phyloP scores from a whole-genome alignment of 1,140 invertebrate species.

The Halictus rubicundus region DNA sequence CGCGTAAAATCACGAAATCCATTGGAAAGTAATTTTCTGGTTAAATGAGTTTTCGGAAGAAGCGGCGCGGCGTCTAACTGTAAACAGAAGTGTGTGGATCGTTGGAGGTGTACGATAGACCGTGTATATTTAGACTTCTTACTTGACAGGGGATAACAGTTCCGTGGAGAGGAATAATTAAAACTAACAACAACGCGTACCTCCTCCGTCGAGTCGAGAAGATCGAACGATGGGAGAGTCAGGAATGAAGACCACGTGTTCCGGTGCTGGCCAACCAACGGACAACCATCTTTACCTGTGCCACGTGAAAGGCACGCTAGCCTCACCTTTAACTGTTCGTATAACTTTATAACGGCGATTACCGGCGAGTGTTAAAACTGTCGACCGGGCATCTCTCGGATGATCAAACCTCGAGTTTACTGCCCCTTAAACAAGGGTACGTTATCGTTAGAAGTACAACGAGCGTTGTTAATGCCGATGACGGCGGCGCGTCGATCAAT shows the following conservation, averaged over 20 bases:
- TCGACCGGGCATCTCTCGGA: slow-evolving; percentile 28
- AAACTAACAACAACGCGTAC: slow-evolving; percentile 16
- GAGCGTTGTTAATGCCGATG: neutral
- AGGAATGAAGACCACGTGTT: slow-evolving; percentile 5
- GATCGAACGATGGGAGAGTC: neutral
- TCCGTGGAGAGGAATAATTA: slow-evolving; percentile 4
- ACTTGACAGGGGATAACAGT: neutral
- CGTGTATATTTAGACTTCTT: neutral
- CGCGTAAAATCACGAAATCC: no score
- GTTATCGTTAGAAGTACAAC: neutral
- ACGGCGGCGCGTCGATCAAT: neutral
- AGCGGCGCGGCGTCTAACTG: neutral
- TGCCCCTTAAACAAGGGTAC: slow-evolving; percentile 13
- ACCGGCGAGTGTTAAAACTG: slow-evolving; percentile 47
- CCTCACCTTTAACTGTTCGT: slow-evolving; percentile 52
- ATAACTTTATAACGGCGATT: slow-evolving; percentile 39
- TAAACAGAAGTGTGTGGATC: neutral
- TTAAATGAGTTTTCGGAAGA: neutral
- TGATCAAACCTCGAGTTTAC: slow-evolving; percentile 53
- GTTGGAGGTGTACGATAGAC: neutral
- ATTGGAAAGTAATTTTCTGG: neutral
- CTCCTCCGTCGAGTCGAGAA: neutral
- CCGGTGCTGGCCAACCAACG: neutral
- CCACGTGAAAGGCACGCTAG: slow-evolving; percentile 49
- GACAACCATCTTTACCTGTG: neutral